These are phyloP conservation scores for Silurus asotus DNA, from an alignment of 2,113 vertebrate genomes.

Conservation along the genomic window DNA sequence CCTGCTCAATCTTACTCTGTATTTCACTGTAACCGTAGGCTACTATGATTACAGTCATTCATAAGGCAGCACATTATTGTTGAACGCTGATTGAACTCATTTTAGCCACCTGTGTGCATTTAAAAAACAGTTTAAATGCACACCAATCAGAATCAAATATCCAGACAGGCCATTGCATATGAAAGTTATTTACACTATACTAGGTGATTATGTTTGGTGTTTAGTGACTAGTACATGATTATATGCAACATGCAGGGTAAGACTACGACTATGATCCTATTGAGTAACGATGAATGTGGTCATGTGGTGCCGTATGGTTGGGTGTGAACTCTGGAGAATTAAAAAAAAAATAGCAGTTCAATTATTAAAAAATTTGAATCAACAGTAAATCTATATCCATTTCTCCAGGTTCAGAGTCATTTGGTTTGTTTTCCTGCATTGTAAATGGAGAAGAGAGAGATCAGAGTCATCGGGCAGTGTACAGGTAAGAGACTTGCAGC, in stretches of 20 bases:
- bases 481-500: slow-evolving; percentile 78
- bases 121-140: no score
- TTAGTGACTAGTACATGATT: not conserved
- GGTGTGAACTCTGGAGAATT: not conserved
- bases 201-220: not conserved
- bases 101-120: no score
- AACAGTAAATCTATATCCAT: not conserved
- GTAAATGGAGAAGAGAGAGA: slow-evolving; percentile 93
- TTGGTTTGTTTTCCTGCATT: slow-evolving; percentile 90
- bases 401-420: slow-evolving; percentile 88
- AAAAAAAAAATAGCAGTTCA: not conserved
- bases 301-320: not conserved
- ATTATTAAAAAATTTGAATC: not conserved
- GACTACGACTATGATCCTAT: not conserved
- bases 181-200: not conserved
- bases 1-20: no score
- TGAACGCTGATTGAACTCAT: no score
- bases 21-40: no score
- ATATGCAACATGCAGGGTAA: not conserved
- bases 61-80: no score
- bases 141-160: not conserved
- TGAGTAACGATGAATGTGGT: not conserved
- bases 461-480: slow-evolving; percentile 93
- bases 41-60: no score
- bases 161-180: no score